phyloP scores from a whole-genome alignment of 1,140 invertebrate species.

The Anastatus disparis region DNA sequence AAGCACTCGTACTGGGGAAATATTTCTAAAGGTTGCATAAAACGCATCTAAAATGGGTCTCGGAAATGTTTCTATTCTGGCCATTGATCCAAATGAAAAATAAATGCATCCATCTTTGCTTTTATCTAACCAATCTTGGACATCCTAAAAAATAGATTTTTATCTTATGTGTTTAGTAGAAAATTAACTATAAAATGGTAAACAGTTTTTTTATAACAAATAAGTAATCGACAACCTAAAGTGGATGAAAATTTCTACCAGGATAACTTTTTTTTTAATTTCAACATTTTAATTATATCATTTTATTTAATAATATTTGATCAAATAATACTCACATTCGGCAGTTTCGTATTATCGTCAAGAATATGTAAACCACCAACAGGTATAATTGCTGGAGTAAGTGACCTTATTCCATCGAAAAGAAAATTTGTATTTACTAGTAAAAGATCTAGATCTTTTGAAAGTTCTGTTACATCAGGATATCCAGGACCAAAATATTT shows the following conservation, averaged over 20 bases:
- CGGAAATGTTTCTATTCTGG: slow-evolving; percentile 71
- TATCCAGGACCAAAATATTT: not conserved
- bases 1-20: slow-evolving; percentile 52
- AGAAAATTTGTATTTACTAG: not conserved
- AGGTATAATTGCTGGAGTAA: not conserved
- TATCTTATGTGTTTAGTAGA: too few species aligned
- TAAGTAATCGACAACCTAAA: too few species aligned
- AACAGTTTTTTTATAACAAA: too few species aligned
- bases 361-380: not conserved
- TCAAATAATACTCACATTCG: too few species aligned
- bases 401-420: not conserved
- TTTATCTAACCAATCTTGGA: slow-evolving; percentile 75
- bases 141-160: slow-evolving; percentile 63
- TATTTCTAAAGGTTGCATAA: slow-evolving; percentile 51
- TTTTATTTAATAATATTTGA: too few species aligned
- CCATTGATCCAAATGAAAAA: slow-evolving; percentile 78
- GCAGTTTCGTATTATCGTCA: not conserved
- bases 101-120: slow-evolving; percentile 77
- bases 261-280: too few species aligned
- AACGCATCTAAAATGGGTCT: slow-evolving; percentile 45
- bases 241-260: too few species aligned
- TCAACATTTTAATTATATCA: too few species aligned
- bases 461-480: not conserved
- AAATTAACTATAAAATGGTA: too few species aligned
- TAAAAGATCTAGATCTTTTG: not conserved